phyloP scores from a whole-genome alignment of 1,140 invertebrate species.

The Sinonovacula constricta region DNA sequence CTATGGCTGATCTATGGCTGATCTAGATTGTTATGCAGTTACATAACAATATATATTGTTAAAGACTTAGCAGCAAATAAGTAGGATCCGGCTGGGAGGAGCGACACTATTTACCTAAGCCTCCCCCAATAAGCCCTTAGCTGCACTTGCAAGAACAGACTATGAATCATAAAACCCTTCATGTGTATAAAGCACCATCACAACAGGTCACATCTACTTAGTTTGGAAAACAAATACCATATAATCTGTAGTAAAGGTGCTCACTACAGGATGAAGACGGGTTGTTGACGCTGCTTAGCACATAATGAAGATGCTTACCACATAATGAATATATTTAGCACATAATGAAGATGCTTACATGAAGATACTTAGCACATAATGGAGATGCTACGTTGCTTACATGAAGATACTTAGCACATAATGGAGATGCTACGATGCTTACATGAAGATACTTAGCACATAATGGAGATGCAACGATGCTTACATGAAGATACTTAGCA shows the following conservation, averaged over 20 bases:
- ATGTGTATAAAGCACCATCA: neutral
- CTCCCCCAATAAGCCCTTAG: neutral
- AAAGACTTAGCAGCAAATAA: too few relatives aligned
- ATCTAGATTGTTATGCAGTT: neutral
- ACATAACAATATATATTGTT: neutral
- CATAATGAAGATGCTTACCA: constrained; percentile 20
- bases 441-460: too few relatives aligned
- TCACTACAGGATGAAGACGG: constrained; percentile 64
- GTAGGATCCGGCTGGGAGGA: too few relatives aligned
- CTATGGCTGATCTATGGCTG: neutral
- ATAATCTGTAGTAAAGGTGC: neutral
- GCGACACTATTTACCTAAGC: neutral
- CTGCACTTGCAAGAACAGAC: neutral
- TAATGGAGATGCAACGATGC: too few relatives aligned
- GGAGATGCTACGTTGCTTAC: too few relatives aligned
- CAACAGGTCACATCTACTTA: neutral
- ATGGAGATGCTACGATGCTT: too few relatives aligned
- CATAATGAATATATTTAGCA: constrained; percentile 45
- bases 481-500: too few relatives aligned
- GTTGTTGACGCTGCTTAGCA: constrained; percentile 47
- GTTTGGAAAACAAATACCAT: neutral
- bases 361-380: too few relatives aligned
- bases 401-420: too few relatives aligned
- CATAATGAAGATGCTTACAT: too few relatives aligned
- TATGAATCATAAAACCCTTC: neutral